Evolutionary conservation across 2,888 invertebrate species (phyloP), one percentile per base, ranked within the genome.

Genomic region (Aelia acuminata): DNA sequence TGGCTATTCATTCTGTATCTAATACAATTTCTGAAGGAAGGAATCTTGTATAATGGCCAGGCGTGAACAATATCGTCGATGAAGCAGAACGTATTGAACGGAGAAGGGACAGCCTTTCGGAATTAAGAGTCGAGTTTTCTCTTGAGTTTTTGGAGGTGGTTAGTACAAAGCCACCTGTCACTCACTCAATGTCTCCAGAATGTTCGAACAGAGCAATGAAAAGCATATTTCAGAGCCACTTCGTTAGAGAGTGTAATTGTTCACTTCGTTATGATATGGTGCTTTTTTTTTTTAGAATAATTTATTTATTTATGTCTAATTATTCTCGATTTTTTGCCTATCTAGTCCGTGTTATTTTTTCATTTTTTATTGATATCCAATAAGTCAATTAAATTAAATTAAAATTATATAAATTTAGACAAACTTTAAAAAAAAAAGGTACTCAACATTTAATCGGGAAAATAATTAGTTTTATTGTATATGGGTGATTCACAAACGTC

Each of bases 41-140:
- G 35, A 70, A 15, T 70, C 63, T 70, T 70, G 63, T 35, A 35
- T 31, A 70, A 70, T 20, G 63, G 13, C 31, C 20, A 18, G 63
- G 35, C 31, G 63, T 70, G 63, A 70, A 70, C 63, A 70, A 70
- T 70, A 70, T 70, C 63, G 63, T 35, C 63, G 63, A 70, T 70
- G 63, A 70, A 70, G 63, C 63, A 70, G 63, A 70, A 70, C 31
- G 63, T 70, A 70, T 70, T 70, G 63, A 70, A 70, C 63, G 31
- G 63, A 35, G 63, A 35, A 70, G 35, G 63, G 63, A 20, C 31
- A 31, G 63, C 35, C 31, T 35, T 35, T 70, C 3, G 63, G 8
- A 70, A 70, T 70, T 31, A 70, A 70, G 63, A 70, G 63, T 35
- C 63, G 31, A 70, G 63, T 70, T 15, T 57, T 57, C 63, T n/a